Conservation (phyloP, 2,797 vertebrate species). For the Phalloptychus januarius region DNA sequence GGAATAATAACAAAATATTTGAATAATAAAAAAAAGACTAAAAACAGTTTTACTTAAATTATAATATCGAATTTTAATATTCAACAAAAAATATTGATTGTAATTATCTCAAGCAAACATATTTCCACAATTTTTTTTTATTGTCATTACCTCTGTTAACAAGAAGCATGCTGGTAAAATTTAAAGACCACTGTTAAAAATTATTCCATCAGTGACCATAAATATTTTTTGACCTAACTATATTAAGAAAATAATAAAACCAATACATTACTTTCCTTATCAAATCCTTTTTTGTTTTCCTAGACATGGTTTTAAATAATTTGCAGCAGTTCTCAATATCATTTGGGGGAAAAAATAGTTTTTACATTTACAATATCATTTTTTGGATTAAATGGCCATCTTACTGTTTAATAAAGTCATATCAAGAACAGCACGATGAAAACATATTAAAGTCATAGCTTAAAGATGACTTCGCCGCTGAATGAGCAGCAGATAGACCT, state of each 20-base stretch:
- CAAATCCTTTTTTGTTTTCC: background rate
- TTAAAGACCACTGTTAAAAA: background rate
- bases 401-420: background rate
- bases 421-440: background rate
- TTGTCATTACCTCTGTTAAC: too few relatives aligned
- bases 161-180: background rate
- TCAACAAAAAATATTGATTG: background rate
- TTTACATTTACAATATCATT: background rate
- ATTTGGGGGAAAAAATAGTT: background rate
- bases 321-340: background rate
- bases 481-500: background rate
- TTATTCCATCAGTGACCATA: background rate
- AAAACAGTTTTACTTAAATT: background rate
- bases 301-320: background rate
- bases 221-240: background rate
- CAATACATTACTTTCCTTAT: too few relatives aligned
- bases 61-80: background rate
- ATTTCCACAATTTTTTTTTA: background rate
- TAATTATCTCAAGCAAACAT: background rate
- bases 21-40: background rate
- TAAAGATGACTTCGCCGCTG: background rate
- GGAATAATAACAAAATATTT: background rate
- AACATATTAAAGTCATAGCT: background rate
- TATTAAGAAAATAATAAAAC: too few relatives aligned
- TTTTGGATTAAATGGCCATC: background rate